Evolutionary conservation across 1,140 invertebrate species (phyloP), one percentile per base, ranked within the genome.

Genomic region (Drosophila pallidifrons): DNA sequence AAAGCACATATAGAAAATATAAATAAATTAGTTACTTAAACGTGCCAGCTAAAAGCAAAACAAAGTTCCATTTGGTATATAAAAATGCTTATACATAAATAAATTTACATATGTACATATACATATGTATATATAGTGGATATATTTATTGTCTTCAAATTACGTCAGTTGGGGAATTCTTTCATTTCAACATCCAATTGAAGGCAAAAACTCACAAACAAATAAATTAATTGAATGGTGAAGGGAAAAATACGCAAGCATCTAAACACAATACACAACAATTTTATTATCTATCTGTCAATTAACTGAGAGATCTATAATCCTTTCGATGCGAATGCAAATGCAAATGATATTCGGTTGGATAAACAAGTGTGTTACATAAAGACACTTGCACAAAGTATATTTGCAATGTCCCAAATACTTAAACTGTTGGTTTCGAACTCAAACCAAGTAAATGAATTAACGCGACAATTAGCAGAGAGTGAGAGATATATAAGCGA

Each of bases 1-100:
- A 75, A 49, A 76, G 41, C 20, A 32, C 35, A 30, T 43, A 47
- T 57, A 70, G 20, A 67, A 81, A 70, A 61, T 69, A 72, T 47
- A 86, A 78, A 85, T 78, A 83, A 83, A 85, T 80, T 46, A 69
- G 52, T 75, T 63, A 81, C 58, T 78, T 47, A 73, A 86, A 75
- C 52, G 75, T 59, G 77, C 43, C 47, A 72, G 45, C 59, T 30
- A 59, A 73, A 74, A 70, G 59, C 61, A 66, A 61, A 73, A 58
- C 57, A 70, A 70, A 67, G 20, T 35, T 45, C 47, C 28, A 64
- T 58, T 57, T 32, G 32, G 30, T 41, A 57, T 38, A 46, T 43
- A 20, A 4, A 43, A 45, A 55, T 51, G 35, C 51, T 28, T 55
- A 51, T 46, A 41, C 32, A 49, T 59, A 52, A 51, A 30, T 35